A percentile compares a stretch with the other conserved stretches of the same genome.
Conservation (phyloP, 2,797 vertebrate genomes). For the Enteromius unitaeniatus region DNA sequence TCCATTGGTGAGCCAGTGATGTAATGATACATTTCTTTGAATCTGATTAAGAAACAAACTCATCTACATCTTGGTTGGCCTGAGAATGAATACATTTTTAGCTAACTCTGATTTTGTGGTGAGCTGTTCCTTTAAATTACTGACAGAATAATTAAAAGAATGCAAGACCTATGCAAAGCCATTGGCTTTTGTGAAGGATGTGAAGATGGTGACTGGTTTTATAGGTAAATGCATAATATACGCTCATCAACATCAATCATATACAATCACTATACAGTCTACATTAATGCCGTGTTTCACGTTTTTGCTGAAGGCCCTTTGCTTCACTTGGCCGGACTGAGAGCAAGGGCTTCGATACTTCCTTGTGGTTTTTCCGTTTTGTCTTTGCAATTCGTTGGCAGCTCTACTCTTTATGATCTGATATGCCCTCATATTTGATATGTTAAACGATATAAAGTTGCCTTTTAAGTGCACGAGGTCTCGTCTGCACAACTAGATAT, state of each 20-base stretch:
- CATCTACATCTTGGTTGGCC: not conserved
- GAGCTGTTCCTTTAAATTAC: not conserved
- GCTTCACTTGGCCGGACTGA: constrained; percentile 7
- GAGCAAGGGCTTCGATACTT: constrained; percentile 2
- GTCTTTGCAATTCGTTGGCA: constrained; percentile 24
- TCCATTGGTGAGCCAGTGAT: not conserved
- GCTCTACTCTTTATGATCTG: constrained; percentile 12
- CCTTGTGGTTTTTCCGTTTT: not conserved
- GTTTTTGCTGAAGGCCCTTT: not conserved
- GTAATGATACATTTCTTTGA: not conserved
- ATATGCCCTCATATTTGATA: not conserved
- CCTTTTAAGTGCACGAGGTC: constrained; percentile 34
- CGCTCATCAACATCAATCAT: not conserved
- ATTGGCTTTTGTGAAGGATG: too few relatives aligned
- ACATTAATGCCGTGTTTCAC: not conserved
- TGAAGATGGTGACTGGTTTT: constrained; percentile 20
- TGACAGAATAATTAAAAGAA: not conserved
- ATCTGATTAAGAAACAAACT: not conserved
- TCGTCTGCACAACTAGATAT: constrained; percentile 25
- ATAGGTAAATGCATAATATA: not conserved
- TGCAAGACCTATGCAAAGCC: too few relatives aligned
- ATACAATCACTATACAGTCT: not conserved
- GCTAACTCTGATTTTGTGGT: not conserved
- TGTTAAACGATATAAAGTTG: constrained; percentile 5
- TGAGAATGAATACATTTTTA: not conserved